Conservation (phyloP, 2,888 invertebrate genomes). For the Scrobipalpa costella region DNA sequence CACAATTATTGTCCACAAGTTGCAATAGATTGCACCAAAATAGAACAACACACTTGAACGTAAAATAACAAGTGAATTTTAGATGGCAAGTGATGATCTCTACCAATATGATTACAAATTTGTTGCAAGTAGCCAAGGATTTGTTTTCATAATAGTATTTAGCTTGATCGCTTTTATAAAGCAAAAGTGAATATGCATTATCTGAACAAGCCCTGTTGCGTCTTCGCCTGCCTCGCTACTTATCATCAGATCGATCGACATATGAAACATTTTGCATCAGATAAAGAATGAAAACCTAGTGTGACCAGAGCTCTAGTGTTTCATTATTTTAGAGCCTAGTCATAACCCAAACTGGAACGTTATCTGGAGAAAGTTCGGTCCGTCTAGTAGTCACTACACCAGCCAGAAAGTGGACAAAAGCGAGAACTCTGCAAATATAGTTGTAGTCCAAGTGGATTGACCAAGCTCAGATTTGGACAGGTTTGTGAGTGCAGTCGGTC, state of each 20-base stretch:
- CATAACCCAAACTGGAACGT: background rate
- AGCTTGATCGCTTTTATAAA: too few relatives aligned
- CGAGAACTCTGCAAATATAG: slow-evolving; percentile 12
- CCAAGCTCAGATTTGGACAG: slow-evolving; percentile 20
- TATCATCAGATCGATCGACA: too few relatives aligned
- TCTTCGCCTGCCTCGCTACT: too few relatives aligned
- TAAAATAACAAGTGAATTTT: background rate
- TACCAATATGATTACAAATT: too few relatives aligned
- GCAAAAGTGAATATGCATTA: too few relatives aligned
- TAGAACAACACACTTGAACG: background rate
- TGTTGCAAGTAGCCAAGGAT: too few relatives aligned
- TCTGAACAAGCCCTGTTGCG: too few relatives aligned
- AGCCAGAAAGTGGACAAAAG: slow-evolving; percentile 7
- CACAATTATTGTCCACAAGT: slow-evolving; percentile 20
- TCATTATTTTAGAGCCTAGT: background rate
- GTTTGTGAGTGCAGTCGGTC: slow-evolving; percentile 23
- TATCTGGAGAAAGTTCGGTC: background rate
- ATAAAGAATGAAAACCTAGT: background rate
- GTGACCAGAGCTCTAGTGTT: background rate
- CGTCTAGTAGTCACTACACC: background rate
- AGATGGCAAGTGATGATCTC: too few relatives aligned
- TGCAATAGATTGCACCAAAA: slow-evolving; percentile 12
- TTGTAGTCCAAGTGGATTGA: background rate
- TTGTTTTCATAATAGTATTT: too few relatives aligned
- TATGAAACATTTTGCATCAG: background rate